phyloP scores from a whole-genome alignment of 92 coral and sea anemone genomes.

The Palythoa grandis region DNA sequence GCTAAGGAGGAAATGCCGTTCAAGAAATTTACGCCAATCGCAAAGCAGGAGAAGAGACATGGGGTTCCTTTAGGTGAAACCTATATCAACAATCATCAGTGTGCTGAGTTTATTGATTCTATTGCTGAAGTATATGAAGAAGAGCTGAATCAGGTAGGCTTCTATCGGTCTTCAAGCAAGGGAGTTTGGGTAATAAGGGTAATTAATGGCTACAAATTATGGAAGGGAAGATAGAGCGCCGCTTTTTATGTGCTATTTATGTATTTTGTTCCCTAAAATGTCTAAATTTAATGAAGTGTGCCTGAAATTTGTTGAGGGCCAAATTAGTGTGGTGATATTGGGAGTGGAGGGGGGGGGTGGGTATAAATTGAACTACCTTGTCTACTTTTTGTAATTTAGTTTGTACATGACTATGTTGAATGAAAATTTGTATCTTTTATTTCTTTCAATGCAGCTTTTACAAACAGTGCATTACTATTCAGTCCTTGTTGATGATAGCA shows the following conservation, averaged over 20 bases:
- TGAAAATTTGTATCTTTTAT: not conserved
- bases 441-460: constrained; percentile 14
- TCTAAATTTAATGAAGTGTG: not conserved
- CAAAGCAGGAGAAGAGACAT: constrained; percentile 60
- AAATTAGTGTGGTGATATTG: constrained; percentile 1
- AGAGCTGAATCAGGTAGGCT: constrained; percentile 59
- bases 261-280: not conserved
- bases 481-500: constrained; percentile 63
- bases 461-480: constrained; percentile 52
- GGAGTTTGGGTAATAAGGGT: not conserved
- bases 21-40: constrained; percentile 56
- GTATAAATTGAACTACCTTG: constrained; percentile 14
- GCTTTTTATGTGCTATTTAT: constrained; percentile 13
- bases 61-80: constrained; percentile 61
- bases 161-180: constrained; percentile 7
- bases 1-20: constrained; percentile 64
- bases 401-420: constrained; percentile 8
- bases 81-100: constrained; percentile 60
- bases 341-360: constrained; percentile 3
- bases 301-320: not conserved
- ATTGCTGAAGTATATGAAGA: constrained; percentile 65
- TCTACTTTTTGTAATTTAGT: constrained; percentile 11
- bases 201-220: not conserved
- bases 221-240: constrained; percentile 15
- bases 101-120: constrained; percentile 66